Percentiles rank a stretch among this genome's conserved stretches.
Conservation (phyloP, 2,797 vertebrate genomes). For the Austrolebias charrua region DNA sequence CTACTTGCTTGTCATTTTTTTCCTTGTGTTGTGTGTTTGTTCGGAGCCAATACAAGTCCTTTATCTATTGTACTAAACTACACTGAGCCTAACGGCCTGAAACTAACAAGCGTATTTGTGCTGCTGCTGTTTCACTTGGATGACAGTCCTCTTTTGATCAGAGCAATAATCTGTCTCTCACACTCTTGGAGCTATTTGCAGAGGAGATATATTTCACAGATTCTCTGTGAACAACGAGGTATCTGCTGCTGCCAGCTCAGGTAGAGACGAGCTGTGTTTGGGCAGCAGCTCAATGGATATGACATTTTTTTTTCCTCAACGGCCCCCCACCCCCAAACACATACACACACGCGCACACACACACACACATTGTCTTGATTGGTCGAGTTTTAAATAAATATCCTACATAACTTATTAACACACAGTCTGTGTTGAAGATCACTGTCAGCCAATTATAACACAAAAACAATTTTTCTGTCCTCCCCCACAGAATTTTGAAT, state of each 20-base stretch:
- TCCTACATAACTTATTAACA: no score
- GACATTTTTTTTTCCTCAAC: conserved; percentile 35
- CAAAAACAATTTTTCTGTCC: no score
- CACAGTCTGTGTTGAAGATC: no score
- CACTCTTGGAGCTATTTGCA: conserved; percentile 88
- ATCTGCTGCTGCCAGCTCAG: conserved; percentile 76
- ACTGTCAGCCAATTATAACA: no score
- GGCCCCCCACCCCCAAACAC: conserved; percentile 12
- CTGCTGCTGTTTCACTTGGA: conserved; percentile 85
- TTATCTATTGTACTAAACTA: conserved; percentile 37
- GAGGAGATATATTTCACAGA: conserved; percentile 85
- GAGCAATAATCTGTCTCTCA: conserved; percentile 85
- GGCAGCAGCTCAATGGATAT: conserved; percentile 50
- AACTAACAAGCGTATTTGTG: conserved; percentile 86
- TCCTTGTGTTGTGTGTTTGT: conserved; percentile 30
- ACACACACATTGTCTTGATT: no score
- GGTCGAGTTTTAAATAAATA: no score
- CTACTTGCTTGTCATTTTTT: conserved; percentile 25
- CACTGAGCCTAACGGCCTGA: conserved; percentile 81
- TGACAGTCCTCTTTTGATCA: conserved; percentile 89
- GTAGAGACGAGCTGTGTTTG: conserved; percentile 55
- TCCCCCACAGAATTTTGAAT: no score
- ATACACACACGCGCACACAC: not conserved
- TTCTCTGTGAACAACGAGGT: conserved; percentile 80
- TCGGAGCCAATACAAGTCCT: conserved; percentile 30